These are phyloP conservation scores for Tuberolachnus salignus DNA, from an alignment of 2,888 invertebrate genomes.

Conservation along the genomic window DNA sequence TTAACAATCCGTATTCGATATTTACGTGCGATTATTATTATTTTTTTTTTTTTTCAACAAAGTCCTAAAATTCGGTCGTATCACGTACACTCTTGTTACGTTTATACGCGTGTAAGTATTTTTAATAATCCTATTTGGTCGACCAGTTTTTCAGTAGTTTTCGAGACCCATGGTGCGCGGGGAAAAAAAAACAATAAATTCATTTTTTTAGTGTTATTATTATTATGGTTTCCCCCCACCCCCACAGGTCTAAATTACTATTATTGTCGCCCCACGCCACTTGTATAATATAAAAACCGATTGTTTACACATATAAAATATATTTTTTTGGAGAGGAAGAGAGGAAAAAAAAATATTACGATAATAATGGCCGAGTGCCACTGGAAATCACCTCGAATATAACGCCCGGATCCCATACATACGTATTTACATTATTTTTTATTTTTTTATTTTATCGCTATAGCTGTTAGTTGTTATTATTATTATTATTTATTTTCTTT, in stretches of 20 bases:
- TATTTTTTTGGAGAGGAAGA: neutral
- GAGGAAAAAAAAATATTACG: conserved; percentile 6
- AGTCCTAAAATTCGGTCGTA: too few species aligned
- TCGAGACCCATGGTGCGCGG: neutral
- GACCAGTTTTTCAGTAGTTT: conserved; percentile 44
- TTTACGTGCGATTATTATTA: neutral
- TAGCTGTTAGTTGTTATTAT: neutral
- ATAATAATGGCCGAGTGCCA: conserved; percentile 52
- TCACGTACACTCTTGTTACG: neutral
- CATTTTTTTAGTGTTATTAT: conserved; percentile 27
- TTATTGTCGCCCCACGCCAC: conserved; percentile 36
- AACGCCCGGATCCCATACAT: neutral
- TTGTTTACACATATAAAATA: conserved; percentile 49
- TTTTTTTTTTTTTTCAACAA: neutral
- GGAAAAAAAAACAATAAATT: conserved; percentile 33
- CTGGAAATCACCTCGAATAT: conserved; percentile 38
- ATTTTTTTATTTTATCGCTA: conserved; percentile 39
- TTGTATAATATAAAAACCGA: neutral
- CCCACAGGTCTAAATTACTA: conserved; percentile 30
- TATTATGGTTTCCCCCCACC: conserved; percentile 2
- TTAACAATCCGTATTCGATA: too few species aligned
- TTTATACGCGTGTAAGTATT: neutral
- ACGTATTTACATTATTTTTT: conserved; percentile 40
- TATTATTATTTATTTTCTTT: neutral
- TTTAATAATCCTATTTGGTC: neutral